phyloP scores from a whole-genome alignment of 2,797 vertebrate species.

The Vultur gryphus region DNA sequence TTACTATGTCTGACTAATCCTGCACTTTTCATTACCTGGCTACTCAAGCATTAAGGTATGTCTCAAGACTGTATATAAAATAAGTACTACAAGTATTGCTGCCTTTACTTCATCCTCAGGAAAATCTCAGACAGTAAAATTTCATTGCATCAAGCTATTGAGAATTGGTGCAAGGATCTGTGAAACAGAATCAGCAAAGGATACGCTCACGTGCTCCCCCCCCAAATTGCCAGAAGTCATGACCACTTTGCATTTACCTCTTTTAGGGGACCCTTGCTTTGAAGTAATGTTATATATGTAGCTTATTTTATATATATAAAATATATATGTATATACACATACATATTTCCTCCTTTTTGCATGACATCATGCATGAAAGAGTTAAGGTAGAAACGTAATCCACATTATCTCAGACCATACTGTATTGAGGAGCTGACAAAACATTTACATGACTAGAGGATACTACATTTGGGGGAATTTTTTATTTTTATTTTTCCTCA shows the following conservation, averaged over 20 bases:
- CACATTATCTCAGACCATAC: neutral
- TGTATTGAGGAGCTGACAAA: neutral
- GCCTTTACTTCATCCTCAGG: neutral
- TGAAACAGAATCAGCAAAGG: neutral
- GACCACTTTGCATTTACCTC: neutral
- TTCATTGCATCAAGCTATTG: neutral
- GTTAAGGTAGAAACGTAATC: neutral
- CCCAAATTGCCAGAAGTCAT: neutral
- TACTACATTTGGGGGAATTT: neutral
- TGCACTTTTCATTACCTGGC: rapidly evolving
- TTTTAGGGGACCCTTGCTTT: neutral
- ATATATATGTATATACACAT: neutral
- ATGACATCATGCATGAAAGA: neutral
- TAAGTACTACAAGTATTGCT: neutral
- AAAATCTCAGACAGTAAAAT: neutral
- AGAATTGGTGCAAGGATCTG: neutral
- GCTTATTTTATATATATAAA: neutral
- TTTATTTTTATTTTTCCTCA: neutral
- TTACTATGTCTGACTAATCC: neutral
- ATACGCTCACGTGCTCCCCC: rapidly evolving
- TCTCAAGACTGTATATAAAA: neutral
- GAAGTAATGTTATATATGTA: neutral
- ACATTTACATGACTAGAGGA: neutral
- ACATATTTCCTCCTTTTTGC: neutral
- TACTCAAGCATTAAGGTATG: neutral